A percentile compares a stretch with the other conserved stretches of the same genome.
These are phyloP conservation scores for Sparidentex hasta DNA, from an alignment of 2,797 vertebrate genomes.

Conservation along the genomic window DNA sequence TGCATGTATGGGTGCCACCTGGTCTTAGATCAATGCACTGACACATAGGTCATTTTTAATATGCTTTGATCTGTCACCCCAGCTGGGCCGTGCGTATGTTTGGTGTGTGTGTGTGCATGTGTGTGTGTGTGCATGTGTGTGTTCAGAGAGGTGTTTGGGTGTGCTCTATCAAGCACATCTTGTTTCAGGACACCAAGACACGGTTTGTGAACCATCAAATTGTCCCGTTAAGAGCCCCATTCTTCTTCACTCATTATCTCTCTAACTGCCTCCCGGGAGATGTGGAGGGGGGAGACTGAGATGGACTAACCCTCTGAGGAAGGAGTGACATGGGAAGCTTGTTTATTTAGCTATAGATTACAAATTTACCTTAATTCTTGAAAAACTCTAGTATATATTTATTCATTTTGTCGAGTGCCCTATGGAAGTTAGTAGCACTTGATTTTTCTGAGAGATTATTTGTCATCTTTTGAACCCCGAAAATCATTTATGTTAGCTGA, in stretches of 20 bases:
- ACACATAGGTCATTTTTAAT: conserved; percentile 84
- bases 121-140: conserved; percentile 33
- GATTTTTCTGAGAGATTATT: neutral
- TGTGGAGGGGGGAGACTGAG: conserved; percentile 40
- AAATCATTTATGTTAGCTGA: neutral
- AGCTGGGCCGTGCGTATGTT: conserved; percentile 51
- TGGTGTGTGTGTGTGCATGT: conserved; percentile 32
- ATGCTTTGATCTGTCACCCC: conserved; percentile 82
- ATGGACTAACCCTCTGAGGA: conserved; percentile 30
- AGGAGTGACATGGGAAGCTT: neutral
- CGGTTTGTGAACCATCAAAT: conserved; percentile 81
- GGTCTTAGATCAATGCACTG: conserved; percentile 82
- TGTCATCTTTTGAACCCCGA: neutral
- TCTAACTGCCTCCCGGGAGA: conserved; percentile 46
- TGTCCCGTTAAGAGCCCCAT: conserved; percentile 83
- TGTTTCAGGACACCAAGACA: conserved; percentile 76
- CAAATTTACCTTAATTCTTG: conserved; percentile 25
- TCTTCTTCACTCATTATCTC: conserved; percentile 84
- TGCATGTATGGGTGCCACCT: conserved; percentile 77
- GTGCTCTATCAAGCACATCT: conserved; percentile 74
- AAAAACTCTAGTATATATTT: neutral
- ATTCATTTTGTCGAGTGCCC: neutral
- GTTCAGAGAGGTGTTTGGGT: conserved; percentile 34
- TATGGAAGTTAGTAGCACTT: neutral
- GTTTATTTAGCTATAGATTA: too few relatives aligned